phyloP scores from a whole-genome alignment of 1,140 invertebrate genomes.

The Piezodorus guildinii region DNA sequence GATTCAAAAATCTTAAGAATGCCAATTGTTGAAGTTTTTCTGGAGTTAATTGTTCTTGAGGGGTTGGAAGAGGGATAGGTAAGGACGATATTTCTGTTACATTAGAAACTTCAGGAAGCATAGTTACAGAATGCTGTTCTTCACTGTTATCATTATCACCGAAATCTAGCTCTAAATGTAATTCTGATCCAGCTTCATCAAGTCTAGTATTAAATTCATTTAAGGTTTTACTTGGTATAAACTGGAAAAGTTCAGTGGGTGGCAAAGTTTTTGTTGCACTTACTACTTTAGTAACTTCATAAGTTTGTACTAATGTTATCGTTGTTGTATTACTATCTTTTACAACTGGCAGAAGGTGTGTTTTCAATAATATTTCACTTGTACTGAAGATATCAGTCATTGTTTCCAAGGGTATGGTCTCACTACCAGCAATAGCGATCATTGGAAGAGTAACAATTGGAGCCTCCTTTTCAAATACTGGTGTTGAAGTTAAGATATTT shows the following conservation, averaged over 20 bases:
- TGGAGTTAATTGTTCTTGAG: constrained; percentile 38
- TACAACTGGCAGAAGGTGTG: constrained; percentile 71
- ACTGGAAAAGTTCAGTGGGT: constrained; percentile 73
- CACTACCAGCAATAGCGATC: constrained; percentile 56
- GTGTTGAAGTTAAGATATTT: constrained; percentile 69
- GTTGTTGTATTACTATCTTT: constrained; percentile 56
- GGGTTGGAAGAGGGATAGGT: constrained; percentile 34
- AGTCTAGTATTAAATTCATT: constrained; percentile 78
- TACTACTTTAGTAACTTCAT: constrained; percentile 70
- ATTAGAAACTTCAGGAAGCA: constrained; percentile 27
- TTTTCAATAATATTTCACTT: constrained; percentile 73
- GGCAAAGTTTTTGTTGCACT: constrained; percentile 78
- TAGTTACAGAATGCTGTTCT: constrained; percentile 32
- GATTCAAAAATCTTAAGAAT: constrained; percentile 55
- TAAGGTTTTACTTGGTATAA: constrained; percentile 71
- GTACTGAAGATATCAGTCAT: constrained; percentile 84
- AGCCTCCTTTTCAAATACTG: constrained; percentile 48
- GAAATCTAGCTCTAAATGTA: constrained; percentile 72
- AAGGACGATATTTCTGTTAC: constrained; percentile 13
- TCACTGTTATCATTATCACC: constrained; percentile 56
- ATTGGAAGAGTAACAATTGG: constrained; percentile 70
- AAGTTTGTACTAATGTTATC: constrained; percentile 75
- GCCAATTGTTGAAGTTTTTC: constrained; percentile 66
- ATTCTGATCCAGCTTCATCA: constrained; percentile 76
- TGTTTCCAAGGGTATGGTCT: constrained; percentile 71